Base-by-base conservation (phyloP, 2,797 vertebrate genomes). In the Argyrosomus regius region DNA sequence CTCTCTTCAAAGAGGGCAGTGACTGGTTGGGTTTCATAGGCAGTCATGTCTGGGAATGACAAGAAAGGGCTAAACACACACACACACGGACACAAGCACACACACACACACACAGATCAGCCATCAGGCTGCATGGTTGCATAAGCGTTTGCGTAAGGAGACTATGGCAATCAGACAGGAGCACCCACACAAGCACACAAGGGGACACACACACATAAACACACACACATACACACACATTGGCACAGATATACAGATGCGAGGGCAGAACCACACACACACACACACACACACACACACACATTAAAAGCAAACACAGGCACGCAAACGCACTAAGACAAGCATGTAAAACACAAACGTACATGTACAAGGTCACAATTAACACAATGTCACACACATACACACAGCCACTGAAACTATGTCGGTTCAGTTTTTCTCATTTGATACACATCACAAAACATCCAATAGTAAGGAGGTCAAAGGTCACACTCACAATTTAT, bases 161-260 rank as follows among this genome's bases (percentile, higher is more conserved):
- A 91, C 76, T 64, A 49, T 84, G 85, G 78, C 86, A 89, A 81
- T 85, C 87, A 88, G 76, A 87, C 86, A 87, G 75, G 65, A 85
- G 70, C 74, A 70, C 72, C 52, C 83, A 77, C 85, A 81, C 78
- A 80, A 20, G 7, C 18, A 74, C 57, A 71, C 77, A 60, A 52
- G 20, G 41, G 35, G 5, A 4, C 56, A 43, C 70, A 59, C 60
- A 58, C 10, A 20, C 53, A 48, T 28, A 60, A 8, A 65, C 20
- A 50, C 43, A 49, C 60, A 43, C 63, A 67, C 70, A n/a, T n/a
- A 73, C 78, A 77, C 72, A 75, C 18, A 57, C 72, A 50, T 65
- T 16, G 16, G 46, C 16, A 48, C 5, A 48, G 46, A 35, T 2
- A 5, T n/a, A 28, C 22, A 61, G 59, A 45, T 22, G 59, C 39